Conservation (phyloP, 2,113 vertebrate genomes). For the Solenodon paradoxus region DNA sequence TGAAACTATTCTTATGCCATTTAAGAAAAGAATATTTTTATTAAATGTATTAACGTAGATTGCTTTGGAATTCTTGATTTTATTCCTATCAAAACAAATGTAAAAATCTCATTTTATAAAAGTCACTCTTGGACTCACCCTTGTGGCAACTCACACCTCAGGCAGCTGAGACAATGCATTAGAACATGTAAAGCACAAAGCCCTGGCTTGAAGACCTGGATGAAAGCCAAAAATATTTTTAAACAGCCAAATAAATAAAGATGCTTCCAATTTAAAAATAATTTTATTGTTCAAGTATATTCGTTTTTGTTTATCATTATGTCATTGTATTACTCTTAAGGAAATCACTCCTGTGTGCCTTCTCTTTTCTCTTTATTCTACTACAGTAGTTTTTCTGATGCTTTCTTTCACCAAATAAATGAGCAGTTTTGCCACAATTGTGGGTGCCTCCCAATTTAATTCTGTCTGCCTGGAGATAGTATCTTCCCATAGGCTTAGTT, state of each 20-base stretch:
- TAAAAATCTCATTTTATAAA: not conserved
- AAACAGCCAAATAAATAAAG: too few relatives aligned
- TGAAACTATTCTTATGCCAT: not conserved
- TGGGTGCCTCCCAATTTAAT: not conserved
- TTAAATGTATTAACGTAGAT: conserved; percentile 18
- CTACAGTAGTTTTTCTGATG: not conserved
- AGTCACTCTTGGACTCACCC: not conserved
- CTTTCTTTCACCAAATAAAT: not conserved
- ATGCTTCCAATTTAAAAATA: too few relatives aligned
- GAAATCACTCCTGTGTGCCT: not conserved
- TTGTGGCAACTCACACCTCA: too few relatives aligned
- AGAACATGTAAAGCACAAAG: too few relatives aligned
- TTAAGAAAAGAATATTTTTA: not conserved
- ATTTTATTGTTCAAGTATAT: not conserved
- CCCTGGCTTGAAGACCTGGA: too few relatives aligned
- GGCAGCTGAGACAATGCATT: too few relatives aligned
- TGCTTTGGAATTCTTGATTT: not conserved
- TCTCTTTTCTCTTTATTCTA: not conserved
- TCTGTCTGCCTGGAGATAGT: not conserved
- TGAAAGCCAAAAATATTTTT: too few relatives aligned
- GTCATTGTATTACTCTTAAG: not conserved
- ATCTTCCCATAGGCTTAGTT: not conserved
- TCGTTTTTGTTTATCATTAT: not conserved
- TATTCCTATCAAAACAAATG: not conserved
- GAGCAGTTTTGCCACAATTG: not conserved